phyloP scores from a whole-genome alignment of 2,113 vertebrate species.

The Python bivittatus region DNA sequence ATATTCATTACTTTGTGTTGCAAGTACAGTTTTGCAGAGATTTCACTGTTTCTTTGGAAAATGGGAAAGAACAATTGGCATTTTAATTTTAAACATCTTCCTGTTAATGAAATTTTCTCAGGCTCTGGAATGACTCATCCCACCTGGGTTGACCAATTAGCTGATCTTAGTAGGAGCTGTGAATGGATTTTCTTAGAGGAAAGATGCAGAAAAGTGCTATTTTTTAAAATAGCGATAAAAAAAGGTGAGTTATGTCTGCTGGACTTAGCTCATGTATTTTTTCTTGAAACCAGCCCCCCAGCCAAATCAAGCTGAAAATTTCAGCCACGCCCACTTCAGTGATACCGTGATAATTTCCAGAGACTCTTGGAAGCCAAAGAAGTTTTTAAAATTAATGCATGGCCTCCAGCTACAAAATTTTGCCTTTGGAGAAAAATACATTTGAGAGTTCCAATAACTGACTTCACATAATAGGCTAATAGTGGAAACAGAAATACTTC shows the following conservation, averaged over 20 bases:
- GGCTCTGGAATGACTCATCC: neutral
- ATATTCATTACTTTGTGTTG: neutral
- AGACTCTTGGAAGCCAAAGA: neutral
- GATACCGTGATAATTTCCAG: neutral
- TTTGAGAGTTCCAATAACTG: neutral
- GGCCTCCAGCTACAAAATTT: neutral
- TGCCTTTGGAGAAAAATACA: neutral
- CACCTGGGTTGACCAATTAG: neutral
- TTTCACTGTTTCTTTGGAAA: neutral
- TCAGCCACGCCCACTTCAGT: neutral
- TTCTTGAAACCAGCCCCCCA: neutral
- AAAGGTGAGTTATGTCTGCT: neutral
- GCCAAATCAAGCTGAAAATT: neutral
- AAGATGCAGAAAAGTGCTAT: neutral
- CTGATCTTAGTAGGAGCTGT: neutral
- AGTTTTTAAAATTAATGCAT: neutral
- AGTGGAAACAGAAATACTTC: neutral
- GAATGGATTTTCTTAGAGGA: neutral
- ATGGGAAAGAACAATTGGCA: neutral
- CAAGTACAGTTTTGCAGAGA: neutral
- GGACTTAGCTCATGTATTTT: neutral
- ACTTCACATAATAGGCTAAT: neutral
- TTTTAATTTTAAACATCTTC: neutral
- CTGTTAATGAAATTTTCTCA: neutral
- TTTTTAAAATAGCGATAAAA: neutral